A percentile compares a stretch with the other conserved stretches of the same genome.
phyloP scores from a whole-genome alignment of 2,888 invertebrate species.

The Deroplatys truncata region DNA sequence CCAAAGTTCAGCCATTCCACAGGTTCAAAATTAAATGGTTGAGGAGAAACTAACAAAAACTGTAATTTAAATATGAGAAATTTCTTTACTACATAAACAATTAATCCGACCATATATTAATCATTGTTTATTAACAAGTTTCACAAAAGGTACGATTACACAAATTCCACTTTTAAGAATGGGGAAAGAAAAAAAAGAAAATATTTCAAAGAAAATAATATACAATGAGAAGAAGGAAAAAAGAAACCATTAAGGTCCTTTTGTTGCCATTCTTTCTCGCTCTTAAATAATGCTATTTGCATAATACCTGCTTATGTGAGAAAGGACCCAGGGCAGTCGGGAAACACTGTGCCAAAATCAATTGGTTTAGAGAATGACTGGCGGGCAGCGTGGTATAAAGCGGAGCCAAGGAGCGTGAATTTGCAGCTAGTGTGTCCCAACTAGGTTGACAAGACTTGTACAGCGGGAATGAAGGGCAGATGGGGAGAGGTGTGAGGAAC shows the following conservation, averaged over 20 bases:
- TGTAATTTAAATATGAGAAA: neutral
- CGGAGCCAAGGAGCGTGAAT: neutral
- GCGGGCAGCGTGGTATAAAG: neutral
- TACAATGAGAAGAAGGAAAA: constrained; percentile 25
- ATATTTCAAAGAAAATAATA: constrained; percentile 13
- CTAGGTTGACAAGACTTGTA: neutral
- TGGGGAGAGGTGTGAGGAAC: constrained; percentile 14
- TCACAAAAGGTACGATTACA: constrained; percentile 30
- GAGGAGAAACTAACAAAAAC: neutral
- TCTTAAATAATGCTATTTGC: neutral
- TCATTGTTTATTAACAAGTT: constrained; percentile 31
- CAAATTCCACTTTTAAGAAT: constrained; percentile 29
- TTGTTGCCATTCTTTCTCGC: constrained; percentile 11
- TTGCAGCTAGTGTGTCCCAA: constrained; percentile 1
- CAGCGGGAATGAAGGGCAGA: neutral
- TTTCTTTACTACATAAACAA: neutral
- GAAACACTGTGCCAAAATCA: neutral
- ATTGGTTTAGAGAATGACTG: neutral
- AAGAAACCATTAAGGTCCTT: constrained; percentile 15
- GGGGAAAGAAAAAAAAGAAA: neutral
- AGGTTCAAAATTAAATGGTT: neutral
- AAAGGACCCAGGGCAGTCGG: neutral
- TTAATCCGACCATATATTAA: constrained; percentile 18
- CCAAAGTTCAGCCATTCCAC: neutral
- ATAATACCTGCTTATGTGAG: neutral